phyloP scores from a whole-genome alignment of 2,113 vertebrate genomes.

The Sander lucioperca region DNA sequence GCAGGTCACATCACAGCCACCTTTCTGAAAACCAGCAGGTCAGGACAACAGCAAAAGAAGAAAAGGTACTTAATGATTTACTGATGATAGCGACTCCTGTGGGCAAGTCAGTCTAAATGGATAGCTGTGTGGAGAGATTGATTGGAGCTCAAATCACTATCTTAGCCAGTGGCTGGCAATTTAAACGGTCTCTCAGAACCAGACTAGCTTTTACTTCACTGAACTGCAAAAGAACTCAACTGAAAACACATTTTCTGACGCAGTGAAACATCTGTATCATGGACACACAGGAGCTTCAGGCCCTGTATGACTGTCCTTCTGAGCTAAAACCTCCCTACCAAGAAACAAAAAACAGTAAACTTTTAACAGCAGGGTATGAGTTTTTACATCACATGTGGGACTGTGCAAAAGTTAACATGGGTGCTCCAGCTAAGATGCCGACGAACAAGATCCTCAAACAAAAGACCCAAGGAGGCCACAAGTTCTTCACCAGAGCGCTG shows the following conservation, averaged over 20 bases:
- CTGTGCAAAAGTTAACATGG: slow-evolving; percentile 32
- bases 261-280: slow-evolving; percentile 18
- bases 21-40: slow-evolving; percentile 38
- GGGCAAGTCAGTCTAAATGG: slow-evolving; percentile 20
- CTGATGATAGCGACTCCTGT: slow-evolving; percentile 27
- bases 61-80: slow-evolving; percentile 36
- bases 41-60: background rate
- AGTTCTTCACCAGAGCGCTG: slow-evolving; percentile 42
- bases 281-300: slow-evolving; percentile 12
- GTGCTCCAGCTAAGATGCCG: slow-evolving; percentile 23
- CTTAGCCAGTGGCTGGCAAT: slow-evolving; percentile 21
- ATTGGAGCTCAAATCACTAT: slow-evolving; percentile 32
- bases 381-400: slow-evolving; percentile 43
- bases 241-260: slow-evolving; percentile 10
- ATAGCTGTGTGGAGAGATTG: slow-evolving; percentile 26
- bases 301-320: slow-evolving; percentile 16
- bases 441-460: slow-evolving; percentile 59
- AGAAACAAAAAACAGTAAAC: slow-evolving; percentile 49
- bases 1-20: slow-evolving; percentile 27
- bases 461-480: slow-evolving; percentile 65
- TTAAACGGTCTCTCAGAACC: slow-evolving; percentile 23
- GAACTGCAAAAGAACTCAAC: background rate
- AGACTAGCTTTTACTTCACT: background rate
- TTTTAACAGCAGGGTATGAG: slow-evolving; percentile 19
- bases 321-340: slow-evolving; percentile 10